These are phyloP conservation scores for Pterobdella sp. DNA, from an alignment of 2,888 invertebrate genomes.

Conservation along the genomic window DNA sequence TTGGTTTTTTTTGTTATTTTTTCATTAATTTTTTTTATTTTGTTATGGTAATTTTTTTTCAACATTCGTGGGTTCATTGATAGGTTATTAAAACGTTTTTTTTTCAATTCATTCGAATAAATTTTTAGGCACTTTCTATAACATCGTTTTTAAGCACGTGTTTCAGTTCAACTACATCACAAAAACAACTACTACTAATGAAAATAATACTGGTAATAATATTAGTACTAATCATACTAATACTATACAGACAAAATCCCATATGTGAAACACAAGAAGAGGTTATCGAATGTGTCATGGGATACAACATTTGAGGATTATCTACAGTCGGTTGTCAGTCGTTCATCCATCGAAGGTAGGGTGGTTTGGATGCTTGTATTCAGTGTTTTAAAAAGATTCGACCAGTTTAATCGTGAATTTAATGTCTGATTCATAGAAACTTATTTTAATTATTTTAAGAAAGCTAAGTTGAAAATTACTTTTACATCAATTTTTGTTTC, in stretches of 20 bases:
- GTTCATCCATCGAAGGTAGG: constrained; percentile 19
- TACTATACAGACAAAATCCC: constrained; percentile 18
- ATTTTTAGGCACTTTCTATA: not conserved
- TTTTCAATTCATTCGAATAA: not conserved
- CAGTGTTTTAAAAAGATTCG: too few species aligned
- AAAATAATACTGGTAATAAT: constrained; percentile 14
- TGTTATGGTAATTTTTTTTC: not conserved
- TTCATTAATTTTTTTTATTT: not conserved
- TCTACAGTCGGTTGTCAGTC: not conserved
- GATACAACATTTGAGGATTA: constrained; percentile 23
- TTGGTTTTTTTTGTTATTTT: not conserved
- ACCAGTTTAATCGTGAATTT: too few species aligned
- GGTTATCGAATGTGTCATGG: not conserved
- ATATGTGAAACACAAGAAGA: constrained; percentile 23
- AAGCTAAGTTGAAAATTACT: too few species aligned
- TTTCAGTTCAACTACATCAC: not conserved
- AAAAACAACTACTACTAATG: too few species aligned
- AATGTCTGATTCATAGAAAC: too few species aligned
- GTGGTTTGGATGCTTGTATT: too few species aligned
- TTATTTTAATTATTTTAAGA: too few species aligned
- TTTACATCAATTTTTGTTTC: too few species aligned
- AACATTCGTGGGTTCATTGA: not conserved
- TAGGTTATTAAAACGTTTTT: not conserved
- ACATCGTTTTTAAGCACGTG: not conserved
- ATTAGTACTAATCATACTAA: constrained; percentile 2